A percentile compares a stretch with the other conserved stretches of the same genome.
Evolutionary conservation across 2,113 vertebrate species (phyloP).

Genomic region (Tor tambroides): DNA sequence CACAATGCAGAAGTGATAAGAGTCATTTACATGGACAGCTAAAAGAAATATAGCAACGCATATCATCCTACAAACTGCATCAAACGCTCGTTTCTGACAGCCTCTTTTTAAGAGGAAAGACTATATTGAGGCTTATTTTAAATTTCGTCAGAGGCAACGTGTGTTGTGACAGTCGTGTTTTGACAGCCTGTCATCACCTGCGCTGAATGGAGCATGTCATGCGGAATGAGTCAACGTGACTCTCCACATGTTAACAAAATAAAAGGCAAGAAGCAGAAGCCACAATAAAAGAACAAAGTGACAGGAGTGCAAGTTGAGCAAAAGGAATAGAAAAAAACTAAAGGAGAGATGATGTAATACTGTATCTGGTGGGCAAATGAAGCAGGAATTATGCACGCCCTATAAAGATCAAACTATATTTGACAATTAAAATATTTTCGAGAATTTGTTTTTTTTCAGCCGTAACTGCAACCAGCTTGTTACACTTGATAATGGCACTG

Average conservation of each 20-base stretch:
- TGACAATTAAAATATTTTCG: not conserved
- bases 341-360: not conserved
- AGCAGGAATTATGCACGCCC: not conserved
- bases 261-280: not conserved
- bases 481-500: too few relatives aligned
- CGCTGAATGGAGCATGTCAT: not conserved
- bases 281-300: slow-evolving; percentile 7
- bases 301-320: not conserved
- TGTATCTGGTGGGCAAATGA: not conserved
- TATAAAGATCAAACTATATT: not conserved
- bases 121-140: not conserved
- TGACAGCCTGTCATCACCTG: slow-evolving; percentile 20
- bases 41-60: slow-evolving; percentile 47
- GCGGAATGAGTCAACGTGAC: not conserved
- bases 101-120: not conserved
- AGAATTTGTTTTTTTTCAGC: too few relatives aligned
- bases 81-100: not conserved
- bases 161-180: slow-evolving; percentile 11
- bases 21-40: slow-evolving; percentile 36
- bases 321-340: too few relatives aligned
- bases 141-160: not conserved
- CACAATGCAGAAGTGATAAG: slow-evolving; percentile 59
- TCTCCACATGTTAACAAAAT: not conserved
- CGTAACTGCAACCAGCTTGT: too few relatives aligned
- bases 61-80: not conserved